These are phyloP conservation scores for Hypomecis atomaria DNA, from an alignment of 2,888 invertebrate species.

Conservation along the genomic window DNA sequence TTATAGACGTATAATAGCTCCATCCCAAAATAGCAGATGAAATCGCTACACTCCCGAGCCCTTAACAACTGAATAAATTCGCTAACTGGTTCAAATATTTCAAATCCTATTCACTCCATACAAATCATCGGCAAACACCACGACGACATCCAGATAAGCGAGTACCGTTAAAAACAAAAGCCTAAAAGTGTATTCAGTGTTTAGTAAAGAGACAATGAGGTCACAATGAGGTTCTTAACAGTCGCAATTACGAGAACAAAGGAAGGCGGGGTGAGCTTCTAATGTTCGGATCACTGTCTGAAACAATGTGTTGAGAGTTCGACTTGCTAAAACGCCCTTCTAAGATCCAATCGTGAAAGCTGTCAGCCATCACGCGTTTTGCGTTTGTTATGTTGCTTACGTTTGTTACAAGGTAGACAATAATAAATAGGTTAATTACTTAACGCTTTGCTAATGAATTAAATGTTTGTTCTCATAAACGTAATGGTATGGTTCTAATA, in stretches of 20 bases:
- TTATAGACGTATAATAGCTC: too few relatives aligned
- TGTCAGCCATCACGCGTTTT: slow-evolving; percentile 25
- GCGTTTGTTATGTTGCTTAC: slow-evolving; percentile 15
- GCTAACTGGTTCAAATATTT: not conserved
- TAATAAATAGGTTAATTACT: too few relatives aligned
- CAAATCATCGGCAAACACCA: slow-evolving; percentile 31
- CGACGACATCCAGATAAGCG: slow-evolving; percentile 48
- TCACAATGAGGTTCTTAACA: slow-evolving; percentile 59
- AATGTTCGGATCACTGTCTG: slow-evolving; percentile 48
- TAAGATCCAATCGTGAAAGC: slow-evolving; percentile 15
- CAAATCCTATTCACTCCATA: not conserved
- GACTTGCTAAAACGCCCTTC: slow-evolving; percentile 20
- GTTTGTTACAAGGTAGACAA: not conserved
- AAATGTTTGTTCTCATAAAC: not conserved
- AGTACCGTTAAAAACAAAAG: slow-evolving; percentile 54
- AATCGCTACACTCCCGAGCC: too few relatives aligned
- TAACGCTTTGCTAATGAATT: not conserved
- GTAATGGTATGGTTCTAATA: not conserved
- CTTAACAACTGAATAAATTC: too few relatives aligned
- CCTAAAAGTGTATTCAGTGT: slow-evolving; percentile 48
- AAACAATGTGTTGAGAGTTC: slow-evolving; percentile 37
- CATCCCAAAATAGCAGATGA: too few relatives aligned
- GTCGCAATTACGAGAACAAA: slow-evolving; percentile 68
- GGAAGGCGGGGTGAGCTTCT: slow-evolving; percentile 53
- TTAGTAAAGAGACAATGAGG: slow-evolving; percentile 53